These are phyloP conservation scores for Oeneis ivallda DNA, from an alignment of 2,888 invertebrate genomes.

Conservation along the genomic window DNA sequence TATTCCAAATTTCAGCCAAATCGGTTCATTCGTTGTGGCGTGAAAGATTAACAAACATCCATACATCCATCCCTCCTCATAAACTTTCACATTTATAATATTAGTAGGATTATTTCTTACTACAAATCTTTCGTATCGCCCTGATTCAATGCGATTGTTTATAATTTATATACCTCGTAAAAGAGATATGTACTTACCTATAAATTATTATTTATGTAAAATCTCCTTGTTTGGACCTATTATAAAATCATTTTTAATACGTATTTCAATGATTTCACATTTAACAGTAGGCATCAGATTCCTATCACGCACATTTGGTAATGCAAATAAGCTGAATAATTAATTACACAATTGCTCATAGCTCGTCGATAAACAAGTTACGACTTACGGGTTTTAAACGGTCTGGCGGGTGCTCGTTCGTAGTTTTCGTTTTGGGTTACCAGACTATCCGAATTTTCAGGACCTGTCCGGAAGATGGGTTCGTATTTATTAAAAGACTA, in stretches of 20 bases:
- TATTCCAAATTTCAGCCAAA: too few relatives aligned
- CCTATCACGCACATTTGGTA: slow-evolving; percentile 15
- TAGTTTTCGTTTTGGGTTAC: slow-evolving; percentile 47
- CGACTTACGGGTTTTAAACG: slow-evolving; percentile 48
- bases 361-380: slow-evolving; percentile 55
- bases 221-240: neutral
- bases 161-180: too few relatives aligned
- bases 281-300: neutral
- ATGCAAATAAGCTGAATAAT: slow-evolving; percentile 30
- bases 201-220: too few relatives aligned
- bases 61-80: too few relatives aligned
- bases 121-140: too few relatives aligned
- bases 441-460: neutral
- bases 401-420: slow-evolving; percentile 52
- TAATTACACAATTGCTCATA: slow-evolving; percentile 46
- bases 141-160: too few relatives aligned
- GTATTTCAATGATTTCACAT: neutral
- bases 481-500: too few relatives aligned
- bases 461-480: neutral
- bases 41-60: too few relatives aligned
- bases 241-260: neutral
- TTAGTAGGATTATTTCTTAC: too few relatives aligned
- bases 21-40: too few relatives aligned
- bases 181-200: too few relatives aligned
- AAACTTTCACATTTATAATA: too few relatives aligned